Base-by-base conservation (phyloP, 2,113 vertebrate species). In the Phasianus colchicus region DNA sequence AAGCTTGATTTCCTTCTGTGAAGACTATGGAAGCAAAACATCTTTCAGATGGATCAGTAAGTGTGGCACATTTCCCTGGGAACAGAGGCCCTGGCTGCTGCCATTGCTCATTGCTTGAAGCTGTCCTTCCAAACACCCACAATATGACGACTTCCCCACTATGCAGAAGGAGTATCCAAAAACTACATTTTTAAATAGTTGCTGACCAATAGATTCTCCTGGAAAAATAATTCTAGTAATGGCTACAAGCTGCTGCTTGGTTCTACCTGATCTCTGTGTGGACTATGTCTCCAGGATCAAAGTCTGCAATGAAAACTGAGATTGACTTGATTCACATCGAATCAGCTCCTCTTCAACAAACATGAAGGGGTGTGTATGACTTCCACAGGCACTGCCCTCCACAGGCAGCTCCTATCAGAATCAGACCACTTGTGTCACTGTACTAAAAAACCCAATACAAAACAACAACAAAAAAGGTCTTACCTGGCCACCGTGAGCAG, bases 61-160 rank as follows among this genome's bases (percentile, higher is more conserved):
- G 36, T 6, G 45, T 40, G 36, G 22, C 38, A n/a, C 10, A 1
- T 6, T 29, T 24, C 4, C 13, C 34, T 55, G 58, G 38, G 63
- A 79, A 22, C 1, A 2, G 34, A 45, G 45, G 77, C 7, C 6
- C 34, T 20, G 54, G 45, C 9, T 54, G 16, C 19, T 71, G 81
- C 40, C 4, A 24, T 43, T 66, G 29, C 22, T 66, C 27, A 30
- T 42, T 30, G 16, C 61, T 65, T 4, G 42, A 70, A 36, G 45
- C 54, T 57, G 25, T 27, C 20, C 36, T 48, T 85, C 27, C 13
- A 75, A 67, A 85, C 74, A 71, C 20, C 27, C 0, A 0, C 29
- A 30, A 25, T 12, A 48, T 0, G 0, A 0, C 38, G 19, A 10
- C 45, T 83, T 83, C 25, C 16, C 2, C 7, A 60, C 57, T 5